Percentiles rank a stretch among this genome's conserved stretches.
These are phyloP conservation scores for Apostichopus parvimensis DNA, from an alignment of 35 echinoderm and acorn worm species.

Conservation along the genomic window DNA sequence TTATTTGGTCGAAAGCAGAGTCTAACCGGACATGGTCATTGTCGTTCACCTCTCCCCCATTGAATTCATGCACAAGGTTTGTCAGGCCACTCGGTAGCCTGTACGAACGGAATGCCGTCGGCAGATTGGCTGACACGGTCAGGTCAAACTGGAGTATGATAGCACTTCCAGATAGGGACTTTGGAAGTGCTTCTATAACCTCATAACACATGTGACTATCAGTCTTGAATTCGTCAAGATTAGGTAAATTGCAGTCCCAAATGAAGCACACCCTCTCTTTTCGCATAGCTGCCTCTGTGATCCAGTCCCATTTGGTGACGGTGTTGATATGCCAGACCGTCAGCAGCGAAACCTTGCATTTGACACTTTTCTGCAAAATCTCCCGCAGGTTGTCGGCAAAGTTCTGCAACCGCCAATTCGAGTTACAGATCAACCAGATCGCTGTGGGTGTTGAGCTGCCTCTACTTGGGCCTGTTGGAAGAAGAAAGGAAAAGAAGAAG, in stretches of 20 bases:
- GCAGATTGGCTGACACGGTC: too few species aligned
- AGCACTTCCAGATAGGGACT: too few species aligned
- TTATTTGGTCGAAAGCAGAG: not conserved
- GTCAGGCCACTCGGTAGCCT: slow-evolving; percentile 15
- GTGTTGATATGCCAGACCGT: not conserved
- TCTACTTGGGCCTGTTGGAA: not conserved
- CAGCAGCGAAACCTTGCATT: not conserved
- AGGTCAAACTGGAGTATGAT: not conserved
- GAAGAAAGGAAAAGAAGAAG: not conserved
- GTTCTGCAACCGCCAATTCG: not conserved
- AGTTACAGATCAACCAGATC: slow-evolving; percentile 3
- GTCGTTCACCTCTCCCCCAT: not conserved
- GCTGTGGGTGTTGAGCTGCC: not conserved
- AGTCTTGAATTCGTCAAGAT: not conserved
- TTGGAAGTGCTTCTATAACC: not conserved
- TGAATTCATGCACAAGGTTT: not conserved
- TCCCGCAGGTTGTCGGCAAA: slow-evolving; percentile 11
- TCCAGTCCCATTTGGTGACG: not conserved
- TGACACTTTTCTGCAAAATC: not conserved
- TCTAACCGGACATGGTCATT: not conserved
- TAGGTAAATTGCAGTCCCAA: slow-evolving; percentile 9
- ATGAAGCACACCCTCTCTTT: not conserved
- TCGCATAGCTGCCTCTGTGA: not conserved
- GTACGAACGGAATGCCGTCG: not conserved
- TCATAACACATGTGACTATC: not conserved